Evolutionary conservation across 2,888 invertebrate species (phyloP), one percentile per base, ranked within the genome.

Genomic region (Hydrotaea cyrtoneurina): DNA sequence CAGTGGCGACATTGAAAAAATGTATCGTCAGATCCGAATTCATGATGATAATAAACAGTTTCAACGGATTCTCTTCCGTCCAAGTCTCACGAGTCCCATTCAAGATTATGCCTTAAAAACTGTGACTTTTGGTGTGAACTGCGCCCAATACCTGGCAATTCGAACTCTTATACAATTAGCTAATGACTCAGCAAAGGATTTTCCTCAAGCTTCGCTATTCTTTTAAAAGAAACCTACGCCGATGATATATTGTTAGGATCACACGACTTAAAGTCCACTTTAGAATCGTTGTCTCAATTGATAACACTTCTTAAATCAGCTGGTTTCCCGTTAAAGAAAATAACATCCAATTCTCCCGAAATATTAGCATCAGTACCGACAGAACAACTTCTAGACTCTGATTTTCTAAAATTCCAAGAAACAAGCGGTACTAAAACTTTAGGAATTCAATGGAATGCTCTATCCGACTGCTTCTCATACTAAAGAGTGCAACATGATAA

Each of bases 81-180:
- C 10, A n/a, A 21, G 36, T 21, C 17, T 19, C 10, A 17, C 36
- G 0, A 3, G 2, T 1, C 59, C 59, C 2, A 43, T 74, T 15
- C 39, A 59, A 39, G 76, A 77, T 31, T 77, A 15, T 31, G 62
- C 46, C 0, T 23, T 75, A 15, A 53, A 53, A 5, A 78, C 78
- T 1, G 72, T 78, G 8, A 62, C 72, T 0, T 78, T 78, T 13
- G 71, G 78, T 7, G 71, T 71, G 7, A 78, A 78, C 11, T 59
- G 78, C 21, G 78, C 78, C 17, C 78, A 57, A 1, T 78, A 57
- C 26, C 15, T 78, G 21, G 78, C 78, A 17, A 78, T 78, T 13
- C 39, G 80, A 19, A 80, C 69, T 4, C 10, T 80, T 0, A 46
- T 36, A 0, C 19, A 80, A 53, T 21, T 75, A 13, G 75, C 80